phyloP scores from a whole-genome alignment of 2,113 vertebrate genomes.

The Heloderma charlesbogerti region DNA sequence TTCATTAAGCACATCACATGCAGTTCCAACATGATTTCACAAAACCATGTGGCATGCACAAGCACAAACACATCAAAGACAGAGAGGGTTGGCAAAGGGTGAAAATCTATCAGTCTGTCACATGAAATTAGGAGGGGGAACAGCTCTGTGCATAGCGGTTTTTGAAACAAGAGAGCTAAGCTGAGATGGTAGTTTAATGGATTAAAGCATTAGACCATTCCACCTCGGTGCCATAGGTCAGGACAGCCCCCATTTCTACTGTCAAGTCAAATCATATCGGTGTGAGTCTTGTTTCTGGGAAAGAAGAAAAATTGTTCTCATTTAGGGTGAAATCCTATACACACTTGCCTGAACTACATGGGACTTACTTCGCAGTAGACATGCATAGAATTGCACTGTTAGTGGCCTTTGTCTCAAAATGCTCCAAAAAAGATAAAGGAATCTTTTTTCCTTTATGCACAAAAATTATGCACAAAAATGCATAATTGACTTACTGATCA shows the following conservation, averaged over 20 bases:
- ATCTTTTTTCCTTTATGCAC: no score
- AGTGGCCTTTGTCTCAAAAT: constrained; percentile 23
- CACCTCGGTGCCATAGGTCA: constrained; percentile 19
- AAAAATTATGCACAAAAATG: constrained; percentile 50
- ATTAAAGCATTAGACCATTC: constrained; percentile 44
- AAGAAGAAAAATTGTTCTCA: constrained; percentile 42
- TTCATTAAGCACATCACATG: background rate
- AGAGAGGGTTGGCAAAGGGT: constrained; percentile 9
- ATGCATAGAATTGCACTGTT: no score
- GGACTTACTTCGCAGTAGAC: no score
- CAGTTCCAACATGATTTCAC: background rate
- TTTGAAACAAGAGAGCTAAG: constrained; percentile 35
- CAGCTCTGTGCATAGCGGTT: background rate
- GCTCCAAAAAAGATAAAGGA: background rate
- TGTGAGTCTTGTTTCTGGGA: constrained; percentile 47
- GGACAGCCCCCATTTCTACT: constrained; percentile 45
- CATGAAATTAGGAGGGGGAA: constrained; percentile 13
- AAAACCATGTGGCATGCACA: background rate
- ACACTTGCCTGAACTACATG: no score
- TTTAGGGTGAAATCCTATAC: background rate
- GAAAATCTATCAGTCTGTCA: background rate
- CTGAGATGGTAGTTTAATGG: constrained; percentile 18
- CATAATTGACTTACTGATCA: constrained; percentile 40
- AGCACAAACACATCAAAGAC: background rate
- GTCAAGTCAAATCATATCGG: constrained; percentile 50